Conservation (phyloP, 2,113 vertebrate species). For the Indicator maculatus region DNA sequence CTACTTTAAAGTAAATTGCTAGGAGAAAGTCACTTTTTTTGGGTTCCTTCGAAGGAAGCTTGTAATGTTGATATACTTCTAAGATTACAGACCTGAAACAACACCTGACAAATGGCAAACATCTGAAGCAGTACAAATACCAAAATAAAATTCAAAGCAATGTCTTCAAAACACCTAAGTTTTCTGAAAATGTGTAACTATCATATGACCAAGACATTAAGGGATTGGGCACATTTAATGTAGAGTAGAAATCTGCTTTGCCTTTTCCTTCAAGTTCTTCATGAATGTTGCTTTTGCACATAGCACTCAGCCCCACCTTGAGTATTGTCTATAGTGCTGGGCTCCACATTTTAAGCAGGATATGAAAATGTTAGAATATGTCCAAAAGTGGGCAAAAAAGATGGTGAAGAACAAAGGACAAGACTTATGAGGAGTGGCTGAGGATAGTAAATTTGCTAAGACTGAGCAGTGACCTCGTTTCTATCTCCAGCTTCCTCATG, state of each 20-base stretch:
- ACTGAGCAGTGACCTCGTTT: not conserved
- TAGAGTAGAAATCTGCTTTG: fast-evolving
- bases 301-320: fast-evolving
- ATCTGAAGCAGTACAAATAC: not conserved
- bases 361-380: not conserved
- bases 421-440: not conserved
- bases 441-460: not conserved
- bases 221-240: not conserved
- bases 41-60: not conserved
- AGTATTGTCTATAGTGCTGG: not conserved
- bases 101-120: not conserved
- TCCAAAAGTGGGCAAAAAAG: not conserved
- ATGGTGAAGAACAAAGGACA: not conserved
- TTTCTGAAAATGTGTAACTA: not conserved
- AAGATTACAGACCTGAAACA: not conserved
- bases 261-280: not conserved
- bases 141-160: not conserved
- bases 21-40: not conserved
- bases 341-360: not conserved
- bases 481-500: not conserved
- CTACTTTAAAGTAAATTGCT: not conserved
- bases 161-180: not conserved
- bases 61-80: not conserved
- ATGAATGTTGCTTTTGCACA: not conserved
- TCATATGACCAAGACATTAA: not conserved